Percentiles rank a stretch among this genome's conserved stretches.
phyloP scores from a whole-genome alignment of 2,797 vertebrate species.

The Rhinatrema bivittatum region DNA sequence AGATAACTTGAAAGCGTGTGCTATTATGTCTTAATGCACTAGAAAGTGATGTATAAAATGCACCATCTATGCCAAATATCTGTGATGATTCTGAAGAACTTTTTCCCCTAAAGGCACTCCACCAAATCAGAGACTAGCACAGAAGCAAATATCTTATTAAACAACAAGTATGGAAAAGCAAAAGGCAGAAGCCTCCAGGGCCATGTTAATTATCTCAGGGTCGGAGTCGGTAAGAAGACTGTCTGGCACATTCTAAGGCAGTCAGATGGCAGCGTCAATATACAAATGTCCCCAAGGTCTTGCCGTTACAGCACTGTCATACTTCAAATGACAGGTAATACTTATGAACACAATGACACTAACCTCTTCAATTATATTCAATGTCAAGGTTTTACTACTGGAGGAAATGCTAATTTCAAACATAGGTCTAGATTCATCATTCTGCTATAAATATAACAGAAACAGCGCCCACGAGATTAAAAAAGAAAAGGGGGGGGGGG shows the following conservation, averaged over 20 bases:
- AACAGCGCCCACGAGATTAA: too few species aligned
- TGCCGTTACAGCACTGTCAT: slow-evolving; percentile 51
- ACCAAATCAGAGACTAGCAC: slow-evolving; percentile 31
- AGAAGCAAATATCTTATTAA: slow-evolving; percentile 59
- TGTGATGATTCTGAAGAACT: slow-evolving; percentile 27
- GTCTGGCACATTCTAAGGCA: slow-evolving; percentile 44
- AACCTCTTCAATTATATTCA: slow-evolving; percentile 63
- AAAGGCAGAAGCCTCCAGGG: slow-evolving; percentile 49
- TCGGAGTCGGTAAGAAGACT: slow-evolving; percentile 44
- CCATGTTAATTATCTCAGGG: slow-evolving; percentile 66
- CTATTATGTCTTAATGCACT: slow-evolving; percentile 31
- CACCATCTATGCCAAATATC: slow-evolving; percentile 24
- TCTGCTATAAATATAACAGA: too few species aligned
- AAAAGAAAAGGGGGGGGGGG: too few species aligned
- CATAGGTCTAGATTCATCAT: too few species aligned
- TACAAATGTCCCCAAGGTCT: slow-evolving; percentile 50
- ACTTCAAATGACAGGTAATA: slow-evolving; percentile 68
- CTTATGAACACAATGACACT: slow-evolving; percentile 38
- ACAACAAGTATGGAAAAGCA: slow-evolving; percentile 43
- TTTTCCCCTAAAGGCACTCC: slow-evolving; percentile 27
- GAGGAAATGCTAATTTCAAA: slow-evolving; percentile 51
- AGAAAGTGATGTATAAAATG: slow-evolving; percentile 11
- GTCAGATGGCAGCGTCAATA: slow-evolving; percentile 52
- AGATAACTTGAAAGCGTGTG: too few species aligned
- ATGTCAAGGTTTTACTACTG: slow-evolving; percentile 50